Percentiles rank a stretch among this genome's conserved stretches.
Conservation (phyloP, 2,113 vertebrate species). For the Psettodes erumei region DNA sequence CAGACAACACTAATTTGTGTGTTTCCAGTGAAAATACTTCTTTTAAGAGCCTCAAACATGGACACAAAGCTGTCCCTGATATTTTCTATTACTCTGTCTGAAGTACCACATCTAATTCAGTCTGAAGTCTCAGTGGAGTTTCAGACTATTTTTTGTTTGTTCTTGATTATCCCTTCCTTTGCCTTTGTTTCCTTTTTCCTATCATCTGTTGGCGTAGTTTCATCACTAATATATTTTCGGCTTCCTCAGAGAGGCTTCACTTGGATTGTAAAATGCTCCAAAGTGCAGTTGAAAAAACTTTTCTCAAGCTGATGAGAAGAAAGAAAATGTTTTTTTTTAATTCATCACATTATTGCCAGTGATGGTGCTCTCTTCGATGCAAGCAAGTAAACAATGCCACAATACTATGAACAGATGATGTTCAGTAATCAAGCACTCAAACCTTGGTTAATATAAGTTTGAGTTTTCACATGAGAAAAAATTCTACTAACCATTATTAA, state of each 20-base stretch:
- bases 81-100: neutral
- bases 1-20: neutral
- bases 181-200: neutral
- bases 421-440: neutral
- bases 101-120: neutral
- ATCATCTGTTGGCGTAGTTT: neutral
- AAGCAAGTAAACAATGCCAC: neutral
- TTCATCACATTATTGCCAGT: neutral
- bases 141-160: neutral
- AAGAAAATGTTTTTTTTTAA: neutral
- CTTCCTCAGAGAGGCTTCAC: neutral
- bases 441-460: neutral
- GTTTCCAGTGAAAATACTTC: neutral
- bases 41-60: neutral
- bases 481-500: neutral
- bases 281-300: neutral
- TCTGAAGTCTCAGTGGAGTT: slow-evolving; percentile 1
- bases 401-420: neutral
- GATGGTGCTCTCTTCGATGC: neutral
- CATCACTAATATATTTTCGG: slow-evolving; percentile 6
- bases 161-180: neutral
- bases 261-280: slow-evolving; percentile 14
- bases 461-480: neutral
- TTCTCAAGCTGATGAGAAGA: neutral
- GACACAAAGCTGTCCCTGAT: neutral